Evolutionary conservation across 1,140 invertebrate species (phyloP), one percentile per base, ranked within the genome.

Genomic region (Ditylenchus dipsaci): DNA sequence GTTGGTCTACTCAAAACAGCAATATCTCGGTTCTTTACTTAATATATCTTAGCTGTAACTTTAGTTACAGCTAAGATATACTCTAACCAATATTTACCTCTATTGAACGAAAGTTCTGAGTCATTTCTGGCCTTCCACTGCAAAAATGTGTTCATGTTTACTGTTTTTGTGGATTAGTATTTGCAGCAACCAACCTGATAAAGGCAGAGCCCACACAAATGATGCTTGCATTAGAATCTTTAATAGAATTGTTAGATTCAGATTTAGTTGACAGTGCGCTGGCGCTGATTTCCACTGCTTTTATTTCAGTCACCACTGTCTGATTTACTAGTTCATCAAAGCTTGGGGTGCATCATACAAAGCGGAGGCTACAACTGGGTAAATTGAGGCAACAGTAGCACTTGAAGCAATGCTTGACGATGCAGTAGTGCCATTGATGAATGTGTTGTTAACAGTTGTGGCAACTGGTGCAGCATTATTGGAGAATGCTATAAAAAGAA

Each of bases 91-190:
- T 38, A 38, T 38, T 5, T 38, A 38, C 33, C 33, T 38, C 89
- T 88, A 57, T 86, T 86, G 76, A 90, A 89, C 0, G 87, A 85
- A 45, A 90, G 82, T 81, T 90, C 88, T 71, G 87, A 87, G 38
- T 87, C 86, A 76, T 88, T 88, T n/a, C 87, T 87, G 47, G 89
- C 88, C 74, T 86, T 86, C 85, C 89, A 90, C 33, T 38, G 33
- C 11, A 38, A 38, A 38, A 53, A 17, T 21, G 49, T 53, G 3
- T 53, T 45, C 11, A 45, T 45, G 11, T 13, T 45, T 45, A 45
- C n/a, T 45, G 11, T 53, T 7, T 21, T 21, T 21, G 3, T 26
- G 23, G 49, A 53, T 7, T 7, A 53, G 3, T 53, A 17, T 8
- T 53, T 21, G 8, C 15, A 5, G n/a, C 3, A 53, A 8, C 49